Evolutionary conservation across 2,113 vertebrate genomes (phyloP).

Genomic region (Platycercus adscitus): DNA sequence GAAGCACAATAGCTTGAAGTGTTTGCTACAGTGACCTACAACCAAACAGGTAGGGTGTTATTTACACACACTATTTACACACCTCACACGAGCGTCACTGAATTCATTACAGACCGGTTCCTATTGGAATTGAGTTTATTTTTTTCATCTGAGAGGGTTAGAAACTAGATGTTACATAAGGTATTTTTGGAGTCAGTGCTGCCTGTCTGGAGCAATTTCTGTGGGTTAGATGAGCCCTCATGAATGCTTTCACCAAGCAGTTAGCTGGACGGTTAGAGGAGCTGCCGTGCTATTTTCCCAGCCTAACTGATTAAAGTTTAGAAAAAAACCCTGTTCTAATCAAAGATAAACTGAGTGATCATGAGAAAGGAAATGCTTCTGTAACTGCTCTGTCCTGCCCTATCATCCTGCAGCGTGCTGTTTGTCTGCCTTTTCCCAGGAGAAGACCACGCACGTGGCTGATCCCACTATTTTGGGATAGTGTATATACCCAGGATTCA

Average conservation of each 20-base stretch:
- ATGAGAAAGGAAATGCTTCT: conserved; percentile 63
- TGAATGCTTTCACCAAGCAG: not conserved
- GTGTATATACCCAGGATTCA: not conserved
- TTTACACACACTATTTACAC: conserved; percentile 6
- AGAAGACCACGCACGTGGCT: not conserved
- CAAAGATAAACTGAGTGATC: conserved; percentile 47
- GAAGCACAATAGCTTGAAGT: not conserved
- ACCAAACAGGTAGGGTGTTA: not conserved
- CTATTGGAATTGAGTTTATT: not conserved
- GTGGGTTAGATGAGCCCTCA: not conserved
- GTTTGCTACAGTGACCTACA: not conserved
- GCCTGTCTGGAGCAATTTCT: conserved; percentile 1
- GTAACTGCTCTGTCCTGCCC: conserved; percentile 24
- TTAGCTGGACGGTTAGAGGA: not conserved
- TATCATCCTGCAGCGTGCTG: not conserved
- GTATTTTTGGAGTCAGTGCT: not conserved
- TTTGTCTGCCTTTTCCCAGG: conserved; percentile 52
- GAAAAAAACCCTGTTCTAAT: not conserved
- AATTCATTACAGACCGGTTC: not conserved
- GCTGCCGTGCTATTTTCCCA: conserved; percentile 21
- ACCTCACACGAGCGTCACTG: not conserved
- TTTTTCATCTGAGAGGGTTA: not conserved
- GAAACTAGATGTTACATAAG: not conserved
- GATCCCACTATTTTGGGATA: not conserved
- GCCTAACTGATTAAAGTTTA: not conserved